Evolutionary conservation across 30 jellyfish, hydroid and myxozoan genomes (phyloP), one percentile per base, ranked within the genome.

Genomic region (Turritopsis dohrnii): DNA sequence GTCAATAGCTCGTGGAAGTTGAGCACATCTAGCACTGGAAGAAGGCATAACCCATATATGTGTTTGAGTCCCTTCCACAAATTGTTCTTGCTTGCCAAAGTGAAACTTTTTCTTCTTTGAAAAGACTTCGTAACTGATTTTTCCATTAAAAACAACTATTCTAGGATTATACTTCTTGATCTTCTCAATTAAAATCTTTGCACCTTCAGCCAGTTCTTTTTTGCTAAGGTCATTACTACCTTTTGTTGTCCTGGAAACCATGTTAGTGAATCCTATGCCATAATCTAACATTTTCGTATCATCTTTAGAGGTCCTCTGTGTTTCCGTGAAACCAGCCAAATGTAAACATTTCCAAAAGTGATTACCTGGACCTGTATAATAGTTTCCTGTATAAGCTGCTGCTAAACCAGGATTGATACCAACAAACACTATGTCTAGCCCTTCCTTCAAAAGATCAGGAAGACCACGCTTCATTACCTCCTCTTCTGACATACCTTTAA

Each of bases 11-110:
- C 89, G 29, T n/a, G 89, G 89, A 25, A 82, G 71, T 71, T 82
- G 89, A 0, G 89, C 89, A 71, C 89, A 82, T n/a, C 89, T 29
- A 65, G 89, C 89, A 52, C 86, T 65, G 18, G 89, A 82, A 66
- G 89, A 82, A 21, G 89, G 89, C 89, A 82, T 82, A 71, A 82
- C 89, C 89, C 89, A 82, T 9, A 82, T 82, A 13, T 52, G 85
- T 9, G 89, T 82, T 18, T 82, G 0, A 7, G 87, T 80, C 9
- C 81, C 87, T 65, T 66, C 89, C 28, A 82, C 85, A 23, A 28
- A 0, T 52, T 82, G 72, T n/a, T 28, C 52, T 66, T 82, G 89
- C 52, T 25, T 26, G 4, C 89, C 89, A 29, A 82, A 82, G 29
- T 41, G 76, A 29, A 82, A 82, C 18, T 82, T 72, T 52, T 82